Evolutionary conservation across 2,797 vertebrate species (phyloP), one percentile per base, ranked within the genome.

Genomic region (Bradypus variegatus): DNA sequence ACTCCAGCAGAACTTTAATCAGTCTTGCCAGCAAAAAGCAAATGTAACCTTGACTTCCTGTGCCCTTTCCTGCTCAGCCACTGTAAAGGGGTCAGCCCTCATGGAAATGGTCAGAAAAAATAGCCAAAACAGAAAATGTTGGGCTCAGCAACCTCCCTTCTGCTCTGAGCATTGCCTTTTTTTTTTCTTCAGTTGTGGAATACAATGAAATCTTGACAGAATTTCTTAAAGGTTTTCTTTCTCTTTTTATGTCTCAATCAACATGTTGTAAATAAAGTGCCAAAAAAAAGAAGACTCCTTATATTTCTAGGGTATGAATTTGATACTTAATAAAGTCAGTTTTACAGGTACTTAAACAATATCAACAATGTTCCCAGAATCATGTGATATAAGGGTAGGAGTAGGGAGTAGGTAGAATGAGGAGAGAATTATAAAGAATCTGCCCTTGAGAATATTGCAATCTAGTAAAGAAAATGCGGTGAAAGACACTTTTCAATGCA

Each of bases 61-160:
- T 84, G 87, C 78, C 58, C 33, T 86, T 93, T 95, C 91, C 85
- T 91, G 53, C 78, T 83, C 9, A 41, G 60, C n/a, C 77, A 86
- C 60, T 31, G 55, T 25, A 5, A 15, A 0, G 16, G 76, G 55
- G 65, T 90, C 65, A 88, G 89, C 33, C 36, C 31, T 64, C 53
- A 69, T 3, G 9, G 81, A 89, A 92, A 90, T 38, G 62, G 78
- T 58, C 45, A 41, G 53, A 69, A 82, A 81, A 91, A 10, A 58
- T 48, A 33, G 45, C 79, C 65, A 33, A 21, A 36, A 29, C 60
- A 31, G 31, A 88, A 91, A 69, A 29, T 27, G 7, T 11, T 19
- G n/a, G 45, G 33, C 65, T 80, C 33, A 69, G 78, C 33, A n/a
- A 27, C 9, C 36, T 88, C 25, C 62, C 75, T 88, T 64, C 41